Percentiles rank a stretch among this genome's conserved stretches.
Evolutionary conservation across 2,797 vertebrate genomes (phyloP).

Genomic region (Sebastes oblongus): DNA sequence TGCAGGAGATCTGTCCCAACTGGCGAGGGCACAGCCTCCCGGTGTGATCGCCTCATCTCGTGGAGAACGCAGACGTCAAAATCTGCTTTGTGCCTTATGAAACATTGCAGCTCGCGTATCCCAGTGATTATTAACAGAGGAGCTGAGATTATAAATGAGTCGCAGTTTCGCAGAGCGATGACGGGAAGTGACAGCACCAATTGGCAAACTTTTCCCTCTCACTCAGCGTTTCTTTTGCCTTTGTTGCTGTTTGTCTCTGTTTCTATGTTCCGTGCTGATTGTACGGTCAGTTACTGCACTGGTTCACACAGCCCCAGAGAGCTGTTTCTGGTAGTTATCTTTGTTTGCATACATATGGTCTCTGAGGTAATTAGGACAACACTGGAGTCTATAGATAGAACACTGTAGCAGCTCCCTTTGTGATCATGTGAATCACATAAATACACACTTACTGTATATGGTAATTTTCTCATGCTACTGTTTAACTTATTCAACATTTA

Average conservation of each 20-base stretch:
- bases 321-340: background rate
- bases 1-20: conserved; percentile 72
- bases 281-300: background rate
- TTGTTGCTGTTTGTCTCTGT: conserved; percentile 28
- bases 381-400: background rate
- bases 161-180: conserved; percentile 19
- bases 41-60: conserved; percentile 22
- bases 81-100: conserved; percentile 29
- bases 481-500: background rate
- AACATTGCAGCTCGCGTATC: conserved; percentile 34
- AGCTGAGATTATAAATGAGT: conserved; percentile 51
- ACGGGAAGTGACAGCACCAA: conserved; percentile 50
- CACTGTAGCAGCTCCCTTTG: background rate
- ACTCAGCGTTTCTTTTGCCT: conserved; percentile 47
- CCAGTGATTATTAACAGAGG: conserved; percentile 47
- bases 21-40: conserved; percentile 29
- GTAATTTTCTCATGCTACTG: background rate
- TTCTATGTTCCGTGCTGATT: conserved; percentile 11
- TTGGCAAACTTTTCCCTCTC: conserved; percentile 44
- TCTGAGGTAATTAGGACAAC: background rate
- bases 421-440: background rate
- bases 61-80: conserved; percentile 34
- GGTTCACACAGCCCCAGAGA: background rate
- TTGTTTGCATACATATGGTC: background rate
- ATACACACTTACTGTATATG: background rate